Conservation (phyloP, 2,888 invertebrate species). For the Drosophila meridiana region DNA sequence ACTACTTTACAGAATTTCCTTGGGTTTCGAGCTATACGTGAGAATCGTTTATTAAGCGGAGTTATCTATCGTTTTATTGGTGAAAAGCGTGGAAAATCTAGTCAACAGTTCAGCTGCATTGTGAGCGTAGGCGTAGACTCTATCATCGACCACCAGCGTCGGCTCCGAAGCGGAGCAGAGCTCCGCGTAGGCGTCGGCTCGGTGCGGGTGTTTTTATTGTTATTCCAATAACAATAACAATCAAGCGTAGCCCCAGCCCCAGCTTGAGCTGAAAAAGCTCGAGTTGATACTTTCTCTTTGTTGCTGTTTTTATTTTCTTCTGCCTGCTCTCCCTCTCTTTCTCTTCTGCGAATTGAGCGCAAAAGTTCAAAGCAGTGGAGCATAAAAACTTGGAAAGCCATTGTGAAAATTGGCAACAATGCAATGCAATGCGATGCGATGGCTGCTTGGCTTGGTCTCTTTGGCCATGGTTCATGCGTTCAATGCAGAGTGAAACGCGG, state of each 20-base stretch:
- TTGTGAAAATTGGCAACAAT: conserved; percentile 66
- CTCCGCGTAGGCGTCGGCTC: conserved; percentile 43
- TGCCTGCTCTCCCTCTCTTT: conserved; percentile 16
- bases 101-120: conserved; percentile 34
- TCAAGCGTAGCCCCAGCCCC: conserved; percentile 42
- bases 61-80: conserved; percentile 66
- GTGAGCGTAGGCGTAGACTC: conserved; percentile 48
- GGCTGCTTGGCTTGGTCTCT: conserved; percentile 21
- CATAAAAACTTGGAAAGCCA: conserved; percentile 60
- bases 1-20: conserved; percentile 27
- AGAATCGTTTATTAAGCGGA: conserved; percentile 68
- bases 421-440: conserved; percentile 42
- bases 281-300: conserved; percentile 76
- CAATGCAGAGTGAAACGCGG: conserved; percentile 57
- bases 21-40: conserved; percentile 45
- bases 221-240: conserved; percentile 53
- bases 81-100: conserved; percentile 63
- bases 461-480: conserved; percentile 47
- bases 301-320: conserved; percentile 39
- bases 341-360: conserved; percentile 60
- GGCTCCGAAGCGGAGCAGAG: conserved; percentile 24
- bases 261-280: conserved; percentile 50
- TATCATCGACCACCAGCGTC: conserved; percentile 55
- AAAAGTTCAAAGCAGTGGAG: conserved; percentile 79
- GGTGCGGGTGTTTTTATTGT: conserved; percentile 41